A percentile compares a stretch with the other conserved stretches of the same genome.
Conservation (phyloP, 2,113 vertebrate genomes). For the Pleuronectes platessa region DNA sequence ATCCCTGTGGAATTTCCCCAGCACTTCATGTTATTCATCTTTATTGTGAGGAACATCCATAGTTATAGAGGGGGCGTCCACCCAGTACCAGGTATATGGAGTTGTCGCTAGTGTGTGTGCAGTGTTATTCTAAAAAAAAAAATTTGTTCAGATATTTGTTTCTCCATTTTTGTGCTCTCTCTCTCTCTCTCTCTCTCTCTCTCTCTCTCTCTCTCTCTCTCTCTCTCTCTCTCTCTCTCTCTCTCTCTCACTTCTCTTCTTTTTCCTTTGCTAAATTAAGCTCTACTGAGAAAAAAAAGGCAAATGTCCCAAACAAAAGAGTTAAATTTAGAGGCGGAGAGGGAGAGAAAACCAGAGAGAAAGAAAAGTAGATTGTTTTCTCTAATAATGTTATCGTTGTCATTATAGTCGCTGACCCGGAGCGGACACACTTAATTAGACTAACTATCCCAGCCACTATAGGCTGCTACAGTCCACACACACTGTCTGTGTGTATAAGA, state of each 20-base stretch:
- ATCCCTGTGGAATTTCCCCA: slow-evolving; percentile 1
- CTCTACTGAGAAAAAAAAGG: background rate
- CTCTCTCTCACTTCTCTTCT: background rate
- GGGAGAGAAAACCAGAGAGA: slow-evolving; percentile 1
- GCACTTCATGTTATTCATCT: background rate
- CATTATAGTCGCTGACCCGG: slow-evolving; percentile 54
- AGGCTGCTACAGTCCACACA: slow-evolving; percentile 30
- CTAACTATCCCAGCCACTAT: slow-evolving; percentile 36
- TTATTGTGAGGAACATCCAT: background rate
- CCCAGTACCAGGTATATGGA: background rate
- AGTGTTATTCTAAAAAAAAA: too few relatives aligned
- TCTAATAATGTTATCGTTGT: slow-evolving; percentile 55
- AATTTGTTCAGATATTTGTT: background rate
- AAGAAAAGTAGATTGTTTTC: background rate
- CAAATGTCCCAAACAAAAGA: slow-evolving; percentile 5
- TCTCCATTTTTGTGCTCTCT: background rate
- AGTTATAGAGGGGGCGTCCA: background rate
- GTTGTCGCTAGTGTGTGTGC: too few relatives aligned
- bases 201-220: too few relatives aligned
- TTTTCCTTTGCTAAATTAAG: background rate
- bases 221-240: too few relatives aligned
- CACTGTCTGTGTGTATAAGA: slow-evolving; percentile 9
- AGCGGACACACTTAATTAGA: slow-evolving; percentile 56
- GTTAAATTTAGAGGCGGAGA: slow-evolving; percentile 15
- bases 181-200: background rate